These are phyloP conservation scores for Drosophila setifemur DNA, from an alignment of 1,140 invertebrate genomes.

Conservation along the genomic window DNA sequence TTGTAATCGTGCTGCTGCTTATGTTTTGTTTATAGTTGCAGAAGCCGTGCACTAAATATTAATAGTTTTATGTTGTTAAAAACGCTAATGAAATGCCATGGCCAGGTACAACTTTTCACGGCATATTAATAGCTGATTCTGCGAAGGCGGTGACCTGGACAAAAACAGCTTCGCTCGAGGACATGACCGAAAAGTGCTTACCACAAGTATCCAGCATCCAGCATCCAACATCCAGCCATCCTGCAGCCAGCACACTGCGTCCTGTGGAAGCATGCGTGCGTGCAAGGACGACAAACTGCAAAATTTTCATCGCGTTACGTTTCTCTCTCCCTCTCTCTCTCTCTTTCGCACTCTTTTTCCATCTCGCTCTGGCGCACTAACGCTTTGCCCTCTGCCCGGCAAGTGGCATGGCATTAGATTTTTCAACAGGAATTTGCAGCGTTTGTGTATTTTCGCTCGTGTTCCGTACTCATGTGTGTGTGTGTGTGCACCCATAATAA, in stretches of 20 bases:
- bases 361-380: not conserved
- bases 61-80: slow-evolving; percentile 75
- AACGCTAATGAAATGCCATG: slow-evolving; percentile 73
- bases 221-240: not conserved
- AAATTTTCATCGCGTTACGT: slow-evolving; percentile 62
- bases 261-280: slow-evolving; percentile 66
- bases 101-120: slow-evolving; percentile 40
- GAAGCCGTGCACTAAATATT: slow-evolving; percentile 57
- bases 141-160: slow-evolving; percentile 42
- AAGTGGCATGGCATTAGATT: slow-evolving; percentile 72
- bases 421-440: slow-evolving; percentile 72
- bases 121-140: slow-evolving; percentile 57
- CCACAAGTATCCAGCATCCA: slow-evolving; percentile 56
- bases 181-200: slow-evolving; percentile 66
- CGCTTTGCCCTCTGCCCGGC: slow-evolving; percentile 18
- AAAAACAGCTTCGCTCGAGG: slow-evolving; percentile 48
- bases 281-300: slow-evolving; percentile 71
- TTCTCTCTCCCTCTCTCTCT: slow-evolving; percentile 13
- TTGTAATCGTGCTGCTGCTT: slow-evolving; percentile 21
- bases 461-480: slow-evolving; percentile 2
- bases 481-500: not conserved
- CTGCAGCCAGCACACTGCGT: slow-evolving; percentile 11
- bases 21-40: slow-evolving; percentile 61
- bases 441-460: slow-evolving; percentile 60
- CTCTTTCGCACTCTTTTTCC: not conserved